These are phyloP conservation scores for Rhipidura dahli DNA, from an alignment of 2,113 vertebrate species.

Conservation along the genomic window DNA sequence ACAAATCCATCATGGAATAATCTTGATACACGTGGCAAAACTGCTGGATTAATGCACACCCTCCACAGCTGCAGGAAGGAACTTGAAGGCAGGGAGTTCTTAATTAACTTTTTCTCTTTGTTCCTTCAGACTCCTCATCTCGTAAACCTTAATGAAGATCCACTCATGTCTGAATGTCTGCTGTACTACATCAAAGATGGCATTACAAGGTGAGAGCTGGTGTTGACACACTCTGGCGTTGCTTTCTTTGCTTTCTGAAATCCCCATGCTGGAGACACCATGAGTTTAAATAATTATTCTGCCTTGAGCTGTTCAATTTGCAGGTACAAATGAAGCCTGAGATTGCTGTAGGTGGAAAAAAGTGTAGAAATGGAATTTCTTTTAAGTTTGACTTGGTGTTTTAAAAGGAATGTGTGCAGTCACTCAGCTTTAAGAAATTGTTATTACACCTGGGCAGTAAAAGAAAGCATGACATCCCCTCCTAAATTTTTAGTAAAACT, in stretches of 20 bases:
- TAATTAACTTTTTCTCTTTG: background rate
- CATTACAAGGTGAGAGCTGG: slow-evolving; percentile 85
- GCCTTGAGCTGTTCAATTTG: background rate
- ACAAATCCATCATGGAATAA: background rate
- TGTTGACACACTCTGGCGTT: background rate
- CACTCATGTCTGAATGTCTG: slow-evolving; percentile 98
- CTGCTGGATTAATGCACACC: background rate
- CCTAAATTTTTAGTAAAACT: background rate
- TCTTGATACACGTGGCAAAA: rapidly evolving
- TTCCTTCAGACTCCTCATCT: slow-evolving; percentile 91
- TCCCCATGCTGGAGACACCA: background rate
- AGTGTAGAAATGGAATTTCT: background rate
- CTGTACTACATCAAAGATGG: slow-evolving; percentile 99
- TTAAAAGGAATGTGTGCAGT: background rate
- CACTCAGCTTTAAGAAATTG: background rate
- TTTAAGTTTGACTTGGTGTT: background rate
- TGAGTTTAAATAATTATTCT: background rate
- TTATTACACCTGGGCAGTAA: background rate
- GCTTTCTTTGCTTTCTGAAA: background rate
- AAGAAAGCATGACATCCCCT: background rate
- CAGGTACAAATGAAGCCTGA: background rate
- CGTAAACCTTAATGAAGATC: slow-evolving; percentile 98
- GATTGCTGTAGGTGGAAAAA: background rate
- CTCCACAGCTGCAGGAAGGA: background rate
- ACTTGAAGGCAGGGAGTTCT: background rate